Base-by-base conservation (phyloP, 2,797 vertebrate species). In the Lates japonicus region DNA sequence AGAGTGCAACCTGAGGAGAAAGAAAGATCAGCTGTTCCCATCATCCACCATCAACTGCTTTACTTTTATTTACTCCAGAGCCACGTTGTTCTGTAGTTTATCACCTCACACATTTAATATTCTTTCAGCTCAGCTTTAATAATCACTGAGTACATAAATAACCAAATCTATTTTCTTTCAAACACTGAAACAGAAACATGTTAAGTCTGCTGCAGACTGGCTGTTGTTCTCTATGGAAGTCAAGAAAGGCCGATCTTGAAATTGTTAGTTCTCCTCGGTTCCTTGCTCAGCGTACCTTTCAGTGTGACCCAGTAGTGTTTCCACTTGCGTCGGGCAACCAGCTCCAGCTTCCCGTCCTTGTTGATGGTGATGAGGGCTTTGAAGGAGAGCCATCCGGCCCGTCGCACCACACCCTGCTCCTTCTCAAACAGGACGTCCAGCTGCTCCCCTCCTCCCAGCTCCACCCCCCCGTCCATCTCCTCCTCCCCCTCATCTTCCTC, bases 321-420 rank as follows among this genome's bases (percentile, higher is more conserved):
- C 98, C 98, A 99, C 73, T 94, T 97, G 73, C 97, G 95, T 3
- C 97, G 94, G 9, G 96, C 85, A 66, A 97, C 96, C 74, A 98
- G 93, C 88, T 98, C 96, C 86, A 98, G 93, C 84, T 97, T 99
- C 83, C 95, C 94, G 82, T 98, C 97, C 85, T 97, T 98, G 92
- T 95, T 96, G 81, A 98, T 74, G 2, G 95, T 96, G 87, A 99
- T 92, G 1, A 99, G 94, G n/a, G 97, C 94, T 83, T 98, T 99
- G 86, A 98, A 98, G 91, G 96, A 97, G 70, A 99, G 96, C 97
- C 97, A 97, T 0, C 98, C 98, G 0, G 97, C 98, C 86, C 97
- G 95, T 7, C 98, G 96, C 25, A 99, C 96, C 82, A 96, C 95
- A 0, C 97, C 97, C 83, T 97, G 97, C 74, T 98, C 97, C 85